Evolutionary conservation across 2,113 vertebrate species (phyloP).

Genomic region (Trichechus manatus): DNA sequence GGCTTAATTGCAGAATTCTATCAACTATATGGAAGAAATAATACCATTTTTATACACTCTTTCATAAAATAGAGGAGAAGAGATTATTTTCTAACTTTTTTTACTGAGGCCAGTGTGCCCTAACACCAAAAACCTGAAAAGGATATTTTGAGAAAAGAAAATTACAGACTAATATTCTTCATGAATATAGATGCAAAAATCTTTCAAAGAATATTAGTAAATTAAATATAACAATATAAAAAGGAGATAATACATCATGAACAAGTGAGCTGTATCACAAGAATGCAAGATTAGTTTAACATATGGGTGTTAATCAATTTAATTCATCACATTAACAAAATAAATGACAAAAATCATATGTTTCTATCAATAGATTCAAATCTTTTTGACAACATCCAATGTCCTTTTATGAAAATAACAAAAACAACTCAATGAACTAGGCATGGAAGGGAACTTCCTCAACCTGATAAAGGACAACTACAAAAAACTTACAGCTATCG

Average conservation of each 20-base stretch:
- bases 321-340: not conserved
- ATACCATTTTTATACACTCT: not conserved
- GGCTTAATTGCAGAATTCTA: not conserved
- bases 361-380: not conserved
- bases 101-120: not conserved
- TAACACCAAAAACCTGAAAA: not conserved
- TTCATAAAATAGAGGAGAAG: not conserved
- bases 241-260: not conserved
- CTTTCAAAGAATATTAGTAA: not conserved
- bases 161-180: not conserved
- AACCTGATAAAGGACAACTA: not conserved
- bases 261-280: not conserved
- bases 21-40: conserved; percentile 11
- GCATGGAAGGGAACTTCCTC: not conserved
- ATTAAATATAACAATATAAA: not conserved
- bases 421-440: not conserved
- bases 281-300: not conserved
- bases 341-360: not conserved
- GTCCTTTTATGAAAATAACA: not conserved
- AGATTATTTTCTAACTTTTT: not conserved
- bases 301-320: not conserved
- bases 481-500: not conserved
- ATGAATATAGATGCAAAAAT: not conserved
- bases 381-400: not conserved
- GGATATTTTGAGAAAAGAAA: not conserved